These are phyloP conservation scores for Drosophila jambulina DNA, from an alignment of 1,140 invertebrate genomes.

Conservation along the genomic window DNA sequence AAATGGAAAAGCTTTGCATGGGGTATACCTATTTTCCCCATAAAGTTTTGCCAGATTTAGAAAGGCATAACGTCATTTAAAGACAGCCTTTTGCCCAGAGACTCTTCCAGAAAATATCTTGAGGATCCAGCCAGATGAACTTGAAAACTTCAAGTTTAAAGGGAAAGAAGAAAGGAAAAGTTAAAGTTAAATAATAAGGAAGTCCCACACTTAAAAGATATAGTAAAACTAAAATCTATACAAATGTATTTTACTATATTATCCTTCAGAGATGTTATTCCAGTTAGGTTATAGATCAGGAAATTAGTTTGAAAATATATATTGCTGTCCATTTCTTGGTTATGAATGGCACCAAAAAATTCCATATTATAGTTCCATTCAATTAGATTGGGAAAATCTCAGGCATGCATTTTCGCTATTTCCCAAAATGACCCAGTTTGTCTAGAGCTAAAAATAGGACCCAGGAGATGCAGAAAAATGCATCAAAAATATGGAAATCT, in stretches of 20 bases:
- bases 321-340: background rate
- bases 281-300: background rate
- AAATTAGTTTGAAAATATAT: background rate
- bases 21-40: background rate
- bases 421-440: slow-evolving; percentile 34
- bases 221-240: background rate
- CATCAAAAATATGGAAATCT: background rate
- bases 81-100: background rate
- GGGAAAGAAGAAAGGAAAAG: background rate
- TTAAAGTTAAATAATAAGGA: background rate
- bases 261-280: background rate
- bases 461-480: slow-evolving; percentile 24
- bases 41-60: background rate
- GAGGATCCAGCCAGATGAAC: background rate
- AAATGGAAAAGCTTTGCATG: slow-evolving; percentile 18
- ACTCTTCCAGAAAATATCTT: background rate
- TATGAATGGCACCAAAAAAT: background rate
- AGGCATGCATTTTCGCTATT: background rate
- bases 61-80: background rate
- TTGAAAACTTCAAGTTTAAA: background rate
- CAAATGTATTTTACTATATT: background rate
- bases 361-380: background rate
- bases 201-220: no score
- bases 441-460: slow-evolving; percentile 22
- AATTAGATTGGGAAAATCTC: background rate